Percentiles rank a stretch among this genome's conserved stretches.
These are phyloP conservation scores for Lepus europaeus DNA, from an alignment of 2,113 vertebrate species.

Conservation along the genomic window DNA sequence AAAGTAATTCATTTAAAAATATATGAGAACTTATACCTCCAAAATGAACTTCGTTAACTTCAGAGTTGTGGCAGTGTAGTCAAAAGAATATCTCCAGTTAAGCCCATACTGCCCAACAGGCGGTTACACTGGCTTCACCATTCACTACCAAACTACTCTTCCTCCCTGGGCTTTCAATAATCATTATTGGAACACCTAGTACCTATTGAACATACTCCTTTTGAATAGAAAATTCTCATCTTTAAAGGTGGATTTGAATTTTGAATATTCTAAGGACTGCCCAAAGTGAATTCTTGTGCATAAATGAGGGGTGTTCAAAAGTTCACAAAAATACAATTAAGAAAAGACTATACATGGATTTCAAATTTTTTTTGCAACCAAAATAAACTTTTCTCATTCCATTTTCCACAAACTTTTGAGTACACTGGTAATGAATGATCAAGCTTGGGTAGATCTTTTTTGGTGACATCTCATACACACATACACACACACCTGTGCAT, in stretches of 20 bases:
- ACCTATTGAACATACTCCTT: fast-evolving
- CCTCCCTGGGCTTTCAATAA: neutral
- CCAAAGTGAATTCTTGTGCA: neutral
- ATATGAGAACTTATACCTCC: neutral
- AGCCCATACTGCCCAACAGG: neutral
- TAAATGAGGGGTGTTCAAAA: too few relatives aligned
- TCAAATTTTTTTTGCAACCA: too few relatives aligned
- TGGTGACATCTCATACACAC: too few relatives aligned
- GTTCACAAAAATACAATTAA: too few relatives aligned
- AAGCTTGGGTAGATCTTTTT: neutral
- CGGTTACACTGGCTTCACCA: too few relatives aligned
- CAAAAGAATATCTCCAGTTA: neutral
- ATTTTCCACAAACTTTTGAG: too few relatives aligned
- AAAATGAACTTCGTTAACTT: neutral
- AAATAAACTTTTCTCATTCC: too few relatives aligned
- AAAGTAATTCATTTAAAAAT: slow-evolving; percentile 43
- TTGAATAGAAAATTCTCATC: neutral
- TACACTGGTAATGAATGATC: neutral
- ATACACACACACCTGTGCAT: neutral
- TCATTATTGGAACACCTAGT: neutral
- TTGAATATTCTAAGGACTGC: neutral
- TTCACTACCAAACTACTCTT: neutral
- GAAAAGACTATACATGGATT: too few relatives aligned
- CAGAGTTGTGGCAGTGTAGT: neutral
- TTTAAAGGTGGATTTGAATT: slow-evolving; percentile 6